Evolutionary conservation across 2,113 vertebrate genomes (phyloP).

Genomic region (Turnix velox): DNA sequence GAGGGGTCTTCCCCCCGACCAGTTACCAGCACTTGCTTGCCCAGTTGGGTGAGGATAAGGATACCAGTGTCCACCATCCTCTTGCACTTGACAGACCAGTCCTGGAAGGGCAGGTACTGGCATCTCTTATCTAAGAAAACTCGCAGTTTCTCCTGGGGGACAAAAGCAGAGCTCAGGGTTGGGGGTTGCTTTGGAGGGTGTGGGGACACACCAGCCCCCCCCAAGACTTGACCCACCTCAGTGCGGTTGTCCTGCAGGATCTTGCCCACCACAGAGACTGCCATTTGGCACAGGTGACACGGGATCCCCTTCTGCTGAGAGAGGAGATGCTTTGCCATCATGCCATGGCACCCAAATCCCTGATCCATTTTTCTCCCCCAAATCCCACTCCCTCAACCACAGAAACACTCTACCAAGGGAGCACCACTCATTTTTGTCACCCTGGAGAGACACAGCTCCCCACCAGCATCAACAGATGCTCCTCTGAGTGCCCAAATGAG

Average conservation of each 20-base stretch:
- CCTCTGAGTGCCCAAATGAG: background rate
- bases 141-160: constrained; percentile 76
- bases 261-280: constrained; percentile 74
- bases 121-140: constrained; percentile 86
- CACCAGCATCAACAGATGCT: background rate
- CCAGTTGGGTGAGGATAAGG: constrained; percentile 79
- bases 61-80: constrained; percentile 83
- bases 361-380: accelerated
- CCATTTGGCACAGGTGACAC: constrained; percentile 87
- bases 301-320: constrained; percentile 80
- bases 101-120: constrained; percentile 80
- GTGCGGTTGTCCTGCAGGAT: constrained; percentile 86
- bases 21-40: constrained; percentile 86
- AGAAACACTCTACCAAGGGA: background rate
- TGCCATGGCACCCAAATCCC: accelerated
- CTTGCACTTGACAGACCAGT: constrained; percentile 80
- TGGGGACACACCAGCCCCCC: accelerated
- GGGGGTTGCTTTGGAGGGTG: too few relatives aligned
- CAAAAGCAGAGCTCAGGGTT: background rate
- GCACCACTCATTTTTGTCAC: background rate
- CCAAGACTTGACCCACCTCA: constrained; percentile 69
- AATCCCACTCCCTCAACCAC: background rate
- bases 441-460: accelerated
- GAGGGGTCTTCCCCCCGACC: background rate
- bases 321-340: accelerated